Base-by-base conservation (phyloP, 2,797 vertebrate genomes). In the Carcharodon carcharias region DNA sequence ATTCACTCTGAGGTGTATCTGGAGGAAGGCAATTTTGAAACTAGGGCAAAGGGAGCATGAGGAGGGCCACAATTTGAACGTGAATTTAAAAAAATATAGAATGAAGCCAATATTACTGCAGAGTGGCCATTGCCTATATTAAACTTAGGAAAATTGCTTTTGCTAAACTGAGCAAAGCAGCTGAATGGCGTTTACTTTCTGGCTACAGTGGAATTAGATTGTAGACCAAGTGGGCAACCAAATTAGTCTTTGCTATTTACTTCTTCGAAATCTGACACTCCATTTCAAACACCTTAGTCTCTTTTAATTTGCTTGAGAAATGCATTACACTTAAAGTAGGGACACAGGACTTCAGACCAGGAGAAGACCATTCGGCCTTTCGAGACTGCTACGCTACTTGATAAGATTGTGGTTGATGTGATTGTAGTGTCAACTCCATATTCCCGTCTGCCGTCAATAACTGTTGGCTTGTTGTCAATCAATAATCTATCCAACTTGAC, bases 201-300 rank as follows among this genome's bases (percentile, higher is more conserved):
- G 98, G 98, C 97, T 98, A 98, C 98, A 98, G 97, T 98, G 98
- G 98, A 98, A 98, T 98, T 98, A 98, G 98, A 98, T 98, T 98
- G 98, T 97, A 97, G 98, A 98, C 98, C 98, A 98, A 97, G 98
- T 98, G 98, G 98, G 98, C 98, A 98, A 99, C 98, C 98, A 99
- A 99, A 99, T 99, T 99, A 99, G 99, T 99, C 98, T 97, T 96
- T 98, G 98, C 98, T 99, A 98, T 99, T 99, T 99, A 99, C 99
- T 99, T 99, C 98, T 98, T 98, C 94, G 98, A 99, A 99, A 99
- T 98, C 98, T 98, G 99, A 99, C 98, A 98, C 99, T 98, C 98
- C 97, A 97, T 98, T 98, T 99, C 98, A 99, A 99, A 98, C 98
- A 98, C 98, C 98, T 98, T 98, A 96, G 98, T 99, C 98, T 98